Percentiles rank a stretch among this genome's conserved stretches.
Evolutionary conservation across 2,888 invertebrate species (phyloP).

Genomic region (Orgyia antiqua): DNA sequence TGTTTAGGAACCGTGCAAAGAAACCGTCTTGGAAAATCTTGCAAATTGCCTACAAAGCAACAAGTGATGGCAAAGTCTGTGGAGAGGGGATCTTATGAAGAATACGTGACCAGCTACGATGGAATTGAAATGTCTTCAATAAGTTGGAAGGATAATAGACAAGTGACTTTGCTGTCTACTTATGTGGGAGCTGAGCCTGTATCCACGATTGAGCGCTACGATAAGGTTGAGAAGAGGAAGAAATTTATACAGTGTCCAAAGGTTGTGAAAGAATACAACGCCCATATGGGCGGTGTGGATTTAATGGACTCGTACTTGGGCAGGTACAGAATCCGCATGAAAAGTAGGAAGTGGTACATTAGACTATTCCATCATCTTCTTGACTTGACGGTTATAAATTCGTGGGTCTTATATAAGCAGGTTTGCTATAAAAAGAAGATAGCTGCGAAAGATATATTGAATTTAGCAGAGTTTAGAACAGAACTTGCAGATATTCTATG

Average conservation of each 20-base stretch:
- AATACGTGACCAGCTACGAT: neutral
- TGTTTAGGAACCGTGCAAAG: neutral
- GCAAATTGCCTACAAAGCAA: neutral
- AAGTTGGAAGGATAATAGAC: neutral
- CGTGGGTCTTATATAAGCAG: slow-evolving; percentile 9
- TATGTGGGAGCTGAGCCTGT: slow-evolving; percentile 4
- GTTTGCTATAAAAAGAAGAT: neutral
- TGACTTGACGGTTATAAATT: slow-evolving; percentile 11
- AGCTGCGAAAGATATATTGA: neutral
- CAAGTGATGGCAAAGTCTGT: neutral
- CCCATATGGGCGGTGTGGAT: slow-evolving; percentile 7
- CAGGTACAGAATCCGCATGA: slow-evolving; percentile 8
- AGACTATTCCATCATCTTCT: slow-evolving; percentile 10
- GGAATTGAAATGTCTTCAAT: neutral
- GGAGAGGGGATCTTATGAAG: neutral
- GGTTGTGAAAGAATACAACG: slow-evolving; percentile 2
- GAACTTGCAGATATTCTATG: neutral
- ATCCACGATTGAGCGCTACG: slow-evolving; percentile 1
- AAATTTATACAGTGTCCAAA: neutral
- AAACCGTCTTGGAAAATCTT: neutral
- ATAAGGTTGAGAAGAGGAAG: neutral
- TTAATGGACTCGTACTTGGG: slow-evolving; percentile 6
- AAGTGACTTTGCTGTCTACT: neutral
- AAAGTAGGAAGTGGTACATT: slow-evolving; percentile 12
- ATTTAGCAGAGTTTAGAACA: neutral